Evolutionary conservation across 1,140 invertebrate genomes (phyloP), one percentile per base, ranked within the genome.

Genomic region (Drosophila funebris): DNA sequence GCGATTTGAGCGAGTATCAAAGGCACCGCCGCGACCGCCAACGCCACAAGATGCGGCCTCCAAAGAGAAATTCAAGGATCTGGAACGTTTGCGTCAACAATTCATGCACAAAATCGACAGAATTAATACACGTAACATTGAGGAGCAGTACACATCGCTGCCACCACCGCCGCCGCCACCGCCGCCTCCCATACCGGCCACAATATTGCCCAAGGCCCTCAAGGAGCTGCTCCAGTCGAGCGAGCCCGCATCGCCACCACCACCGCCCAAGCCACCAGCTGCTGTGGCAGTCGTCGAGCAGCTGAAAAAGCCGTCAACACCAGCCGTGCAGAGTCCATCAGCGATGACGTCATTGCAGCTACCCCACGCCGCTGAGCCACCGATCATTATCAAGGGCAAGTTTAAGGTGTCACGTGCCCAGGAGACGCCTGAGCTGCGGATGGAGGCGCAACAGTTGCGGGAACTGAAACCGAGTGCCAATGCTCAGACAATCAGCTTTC

Each of bases 401-500:
- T 92, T 92, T 44, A 90, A 80, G 61, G 91, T 92, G 4, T 75
- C 87, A 4, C 79, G 89, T 24, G 83, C 91, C 5, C 93, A 90
- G 33, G 93, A 94, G 57, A 93, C 93, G 0, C 93, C 93, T 1
- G 93, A 94, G 33, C 91, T 93, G 24, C 93, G 93, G 8, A 91
- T 91, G 4, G 57, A 93, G 92, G 89, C 93, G 73, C 20, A 92
- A 77, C 70, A 87, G 37, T 31, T 92, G 62, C 68, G 83, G 70
- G 9, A 92, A 18, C 43, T 92, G 60, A 60, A 88, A 76, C 67
- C 92, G 13, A 78, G 74, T 48, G 90, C 93, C 50, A 94, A 94
- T 85, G 92, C 94, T 2, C 94, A 94, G 61, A 95, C 94, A 6
- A 94, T 95, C 13, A 94, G 94, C 79, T 94, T 94, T 74, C 94